Percentiles rank a stretch among this genome's conserved stretches.
Evolutionary conservation across 64 coral and sea anemone species (phyloP).

Genomic region (Orbicella faveolata): DNA sequence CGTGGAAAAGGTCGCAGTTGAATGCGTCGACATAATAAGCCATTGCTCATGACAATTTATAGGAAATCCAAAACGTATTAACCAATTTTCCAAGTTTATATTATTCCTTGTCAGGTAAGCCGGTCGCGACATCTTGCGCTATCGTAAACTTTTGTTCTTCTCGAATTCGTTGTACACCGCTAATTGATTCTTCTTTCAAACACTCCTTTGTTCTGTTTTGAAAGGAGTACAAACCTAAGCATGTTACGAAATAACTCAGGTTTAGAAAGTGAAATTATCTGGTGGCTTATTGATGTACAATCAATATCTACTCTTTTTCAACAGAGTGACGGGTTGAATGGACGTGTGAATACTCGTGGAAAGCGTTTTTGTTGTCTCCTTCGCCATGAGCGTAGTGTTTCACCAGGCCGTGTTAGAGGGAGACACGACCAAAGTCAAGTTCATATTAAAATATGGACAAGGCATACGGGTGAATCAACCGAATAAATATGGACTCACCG

Average conservation of each 20-base stretch:
- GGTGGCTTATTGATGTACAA: background rate
- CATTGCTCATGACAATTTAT: background rate
- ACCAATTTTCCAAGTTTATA: background rate
- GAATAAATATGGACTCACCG: slow-evolving; percentile 56
- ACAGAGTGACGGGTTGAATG: background rate
- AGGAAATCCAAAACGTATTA: background rate
- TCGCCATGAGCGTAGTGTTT: slow-evolving; percentile 52
- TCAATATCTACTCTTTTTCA: background rate
- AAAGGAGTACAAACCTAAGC: background rate
- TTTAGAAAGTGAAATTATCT: slow-evolving; percentile 4
- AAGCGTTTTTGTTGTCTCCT: background rate
- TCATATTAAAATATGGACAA: slow-evolving; percentile 62
- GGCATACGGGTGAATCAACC: slow-evolving; percentile 60
- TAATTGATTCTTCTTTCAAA: background rate
- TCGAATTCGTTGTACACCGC: background rate
- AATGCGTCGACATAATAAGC: background rate
- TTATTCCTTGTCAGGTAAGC: background rate
- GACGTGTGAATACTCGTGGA: background rate
- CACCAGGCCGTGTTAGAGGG: slow-evolving; percentile 65
- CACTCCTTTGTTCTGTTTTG: background rate
- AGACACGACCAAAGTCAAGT: slow-evolving; percentile 63
- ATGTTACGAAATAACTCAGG: slow-evolving; percentile 1
- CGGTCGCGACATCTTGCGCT: background rate
- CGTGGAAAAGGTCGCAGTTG: background rate
- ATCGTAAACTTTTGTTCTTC: background rate